Evolutionary conservation across 2,888 invertebrate genomes (phyloP), one percentile per base, ranked within the genome.

Genomic region (Zygothrica quintamaculata): DNA sequence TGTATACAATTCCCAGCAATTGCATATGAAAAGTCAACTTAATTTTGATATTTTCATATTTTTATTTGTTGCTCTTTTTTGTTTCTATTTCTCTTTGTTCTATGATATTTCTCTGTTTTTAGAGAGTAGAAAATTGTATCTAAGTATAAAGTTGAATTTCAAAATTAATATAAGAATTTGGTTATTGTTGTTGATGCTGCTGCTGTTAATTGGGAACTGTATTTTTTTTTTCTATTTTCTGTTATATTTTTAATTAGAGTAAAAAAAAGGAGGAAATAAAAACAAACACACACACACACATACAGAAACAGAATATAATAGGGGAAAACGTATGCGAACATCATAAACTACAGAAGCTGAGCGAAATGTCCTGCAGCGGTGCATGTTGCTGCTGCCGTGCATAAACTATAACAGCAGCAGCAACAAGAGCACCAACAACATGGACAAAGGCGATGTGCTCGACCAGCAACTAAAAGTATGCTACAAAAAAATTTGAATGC

Each of bases 401-500:
- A 65, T 51, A 65, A 50, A 52, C 53, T 62, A 61, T 39, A 53
- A 65, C 65, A 55, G n/a, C n/a, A 62, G 39, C 4, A 40, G 31
- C n/a, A 51, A 51, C 9, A 44, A 44, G n/a, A n/a, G n/a, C 37
- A 26, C 11, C 51, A 40, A 48, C 48, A 42, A 50, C 15, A 26
- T 61, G 50, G 65, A 53, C 44, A 57, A 29, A 52, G 40, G 62
- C 58, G 16, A 61, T 39, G 61, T 65, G 62, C 57, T 42, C 34
- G 48, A 57, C 44, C 77, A 71, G 57, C 77, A 52, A 16, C 81
- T 48, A 68, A 80, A 82, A 74, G 84, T 80, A 80, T 85, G 84
- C 84, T 61, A 85, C 65, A 71, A 50, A 68, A 26, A 62, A 75
- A 55, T 60, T 65, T 66, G 47, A 60, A 64, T 61, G 55, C 71